Base-by-base conservation (phyloP, 2,797 vertebrate genomes). In the Clarias fuscus region DNA sequence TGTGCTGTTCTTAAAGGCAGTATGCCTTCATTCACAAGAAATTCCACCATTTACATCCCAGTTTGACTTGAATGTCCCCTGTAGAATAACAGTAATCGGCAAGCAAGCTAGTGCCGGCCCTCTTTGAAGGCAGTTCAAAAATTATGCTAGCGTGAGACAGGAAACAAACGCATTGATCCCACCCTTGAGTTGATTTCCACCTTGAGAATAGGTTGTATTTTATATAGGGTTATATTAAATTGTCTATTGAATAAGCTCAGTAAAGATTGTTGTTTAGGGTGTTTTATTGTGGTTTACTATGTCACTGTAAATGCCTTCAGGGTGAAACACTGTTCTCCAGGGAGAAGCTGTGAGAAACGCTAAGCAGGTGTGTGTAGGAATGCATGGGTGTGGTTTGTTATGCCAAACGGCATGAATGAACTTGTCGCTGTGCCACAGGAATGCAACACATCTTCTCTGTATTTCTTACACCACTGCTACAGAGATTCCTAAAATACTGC, bases 301-400 rank as follows among this genome's bases (percentile, higher is more conserved):
- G 48, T 33, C 65, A 64, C 11, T 83, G 76, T 53, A 84, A 56
- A 56, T 65, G 62, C 37, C 68, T 70, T 33, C 20, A 82, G 59
- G 76, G 37, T 79, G 65, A 56, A 64, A 81, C 22, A 56, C 53
- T 20, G 27, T 71, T 76, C 64, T 65, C 71, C 58, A 71, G 67
- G 78, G 80, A 81, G 33, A 80, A 85, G 72, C 58, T 68, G 53
- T 89, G 88, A 33, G 80, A 84, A 86, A 87, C 18, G 58, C 48
- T 37, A 30, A 11, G 83, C 80, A 89, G 88, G 86, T 88, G 79
- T 89, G 83, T 85, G 48, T 43, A 77, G 86, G 91, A 91, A 91
- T 90, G 86, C 77, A 71, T 64, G 72, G 89, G 91, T 75, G 91
- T 82, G 87, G 88, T 67, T 79, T 80, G 67, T 40, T 83, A 58